Base-by-base conservation (phyloP, 2,888 invertebrate genomes). In the Dicroscelio sp. region DNA sequence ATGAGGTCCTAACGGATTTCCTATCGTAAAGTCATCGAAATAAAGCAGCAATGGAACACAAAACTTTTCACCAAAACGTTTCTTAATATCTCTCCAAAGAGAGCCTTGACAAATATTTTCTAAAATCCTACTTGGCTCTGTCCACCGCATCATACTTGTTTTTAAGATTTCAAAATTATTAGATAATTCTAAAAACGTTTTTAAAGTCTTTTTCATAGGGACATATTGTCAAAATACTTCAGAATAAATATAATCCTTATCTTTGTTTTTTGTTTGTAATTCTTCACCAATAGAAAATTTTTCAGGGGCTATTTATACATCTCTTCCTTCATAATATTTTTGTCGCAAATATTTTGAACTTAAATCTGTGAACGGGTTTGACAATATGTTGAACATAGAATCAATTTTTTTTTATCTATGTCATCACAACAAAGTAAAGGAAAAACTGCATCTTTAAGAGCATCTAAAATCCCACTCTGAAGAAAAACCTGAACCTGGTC, bases 11-110 rank as follows among this genome's bases (percentile, higher is more conserved):
- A 86, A 58, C 6, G 63, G 12, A 60, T 87, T 90, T 5, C 78
- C 79, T 12, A 87, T 84, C n/a, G 48, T 17, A 55, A 86, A 86
- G 30, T 90, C 86, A 30, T 90, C 86, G 30, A 71, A 86, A 71
- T 90, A 86, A 27, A 83, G 6, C 20, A 85, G 67, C 4, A 85
- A 17, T 27, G 89, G 89, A 3, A 89, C 14, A 48, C 73, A 33
- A n/a, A 73, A 76, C 69, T 86, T 86, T 20, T 60, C 33, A 23
- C 20, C 17, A 73, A 78, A 88, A 25, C 23, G 1, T 43, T 8
- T 1, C 67, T 82, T 75, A 43, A 90, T 82, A 17, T 31, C n/a
- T 63, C 76, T 76, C 82, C 86, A 86, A 10, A 86, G 23, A 25
- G 27, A 25, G 6, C 82, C 86, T 55, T 86, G 90, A 82, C 90